Evolutionary conservation across 2,113 vertebrate species (phyloP), one percentile per base, ranked within the genome.

Genomic region (Agapornis roseicollis): DNA sequence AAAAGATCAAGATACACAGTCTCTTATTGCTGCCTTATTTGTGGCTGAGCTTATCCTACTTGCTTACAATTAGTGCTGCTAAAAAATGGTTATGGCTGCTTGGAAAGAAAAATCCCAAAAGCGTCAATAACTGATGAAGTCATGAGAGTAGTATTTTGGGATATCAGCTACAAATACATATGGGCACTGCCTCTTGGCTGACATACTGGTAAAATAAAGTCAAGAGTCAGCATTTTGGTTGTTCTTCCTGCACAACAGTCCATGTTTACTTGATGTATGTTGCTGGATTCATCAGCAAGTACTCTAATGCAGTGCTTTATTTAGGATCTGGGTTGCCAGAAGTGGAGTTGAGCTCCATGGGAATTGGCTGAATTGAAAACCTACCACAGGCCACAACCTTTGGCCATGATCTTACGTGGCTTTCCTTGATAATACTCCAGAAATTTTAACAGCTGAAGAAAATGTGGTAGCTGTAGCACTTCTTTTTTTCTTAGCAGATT

Each of bases 321-420:
- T 81, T 68, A 46, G 28, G 65, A 64, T 27, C 8, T 1, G 1
- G 31, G 41, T 37, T 41, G 44, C 8, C 25, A 29, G 47, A 55
- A 27, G 6, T 23, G 42, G 42, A 41, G 9, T 13, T 13, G 19
- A 90, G 69, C 6, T 69, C 76, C 25, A 2, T 17, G 18, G 31
- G 19, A 72, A 35, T 3, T 9, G 52, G 11, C 24, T 18, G 31
- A 49, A 31, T 31, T 50, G 49, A 42, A 78, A 80, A 44, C 5
- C 2, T 28, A 0, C 9, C 5, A 4, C 0, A 1, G 13, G 6
- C 27, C 7, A 17, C 19, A 41, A 23, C 8, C 9, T n/a, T 39
- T 35, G 49, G 5, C 23, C 3, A 4, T 10, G 37, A 23, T 42
- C 42, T 46, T 17, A 5, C 20, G 10, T 23, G 7, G 1, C 12